Conservation (phyloP, 2,888 invertebrate genomes). For the Clivina fossor region DNA sequence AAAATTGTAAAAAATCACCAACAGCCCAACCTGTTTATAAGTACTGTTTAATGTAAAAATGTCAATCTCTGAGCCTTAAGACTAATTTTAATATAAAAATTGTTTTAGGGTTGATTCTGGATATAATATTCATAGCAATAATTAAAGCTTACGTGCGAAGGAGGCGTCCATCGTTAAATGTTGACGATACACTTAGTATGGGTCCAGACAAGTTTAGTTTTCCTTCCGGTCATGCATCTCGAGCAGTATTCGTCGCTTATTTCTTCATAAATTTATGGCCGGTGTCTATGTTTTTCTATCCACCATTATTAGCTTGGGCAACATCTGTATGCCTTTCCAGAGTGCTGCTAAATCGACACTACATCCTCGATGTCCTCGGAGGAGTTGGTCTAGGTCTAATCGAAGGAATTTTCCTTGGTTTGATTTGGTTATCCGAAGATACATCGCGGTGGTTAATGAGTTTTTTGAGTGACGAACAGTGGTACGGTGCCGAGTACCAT, state of each 20-base stretch:
- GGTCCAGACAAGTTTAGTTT: slow-evolving; percentile 91
- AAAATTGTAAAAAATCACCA: too few species aligned
- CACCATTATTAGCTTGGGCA: slow-evolving; percentile 74
- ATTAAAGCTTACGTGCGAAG: slow-evolving; percentile 78
- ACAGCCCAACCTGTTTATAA: slow-evolving; percentile 2
- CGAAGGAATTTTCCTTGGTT: slow-evolving; percentile 65
- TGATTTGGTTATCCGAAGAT: slow-evolving; percentile 70
- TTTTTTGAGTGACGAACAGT: slow-evolving; percentile 67
- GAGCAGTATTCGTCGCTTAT: slow-evolving; percentile 74
- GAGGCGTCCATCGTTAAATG: slow-evolving; percentile 67
- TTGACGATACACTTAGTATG: slow-evolving; percentile 65
- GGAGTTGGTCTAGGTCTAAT: slow-evolving; percentile 74
- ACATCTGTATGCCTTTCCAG: slow-evolving; percentile 75
- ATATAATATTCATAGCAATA: slow-evolving; percentile 74
- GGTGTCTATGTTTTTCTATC: slow-evolving; percentile 60
- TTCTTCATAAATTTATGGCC: slow-evolving; percentile 71
- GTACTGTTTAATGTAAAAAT: slow-evolving; percentile 25
- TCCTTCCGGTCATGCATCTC: slow-evolving; percentile 92
- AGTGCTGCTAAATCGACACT: slow-evolving; percentile 81
- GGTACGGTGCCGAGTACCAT: slow-evolving; percentile 70
- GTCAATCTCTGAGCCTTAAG: too few species aligned
- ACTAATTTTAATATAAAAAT: too few species aligned
- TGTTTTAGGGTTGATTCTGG: slow-evolving; percentile 75
- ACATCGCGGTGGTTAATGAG: slow-evolving; percentile 63
- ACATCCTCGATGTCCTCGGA: slow-evolving; percentile 78